Evolutionary conservation across 2,888 invertebrate genomes (phyloP).

Genomic region (Lasius platythorax): DNA sequence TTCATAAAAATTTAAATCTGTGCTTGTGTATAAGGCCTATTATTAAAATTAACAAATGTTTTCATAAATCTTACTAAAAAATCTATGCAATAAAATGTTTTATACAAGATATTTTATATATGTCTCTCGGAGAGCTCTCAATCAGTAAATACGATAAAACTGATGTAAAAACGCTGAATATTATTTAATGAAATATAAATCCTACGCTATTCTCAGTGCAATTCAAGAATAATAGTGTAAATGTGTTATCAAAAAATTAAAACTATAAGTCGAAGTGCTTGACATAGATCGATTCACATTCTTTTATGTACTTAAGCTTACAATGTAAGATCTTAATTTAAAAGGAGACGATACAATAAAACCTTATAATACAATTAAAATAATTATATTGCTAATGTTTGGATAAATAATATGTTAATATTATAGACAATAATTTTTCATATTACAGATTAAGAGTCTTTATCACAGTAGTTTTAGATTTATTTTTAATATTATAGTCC

Average conservation of each 20-base stretch:
- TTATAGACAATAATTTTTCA: constrained; percentile 23
- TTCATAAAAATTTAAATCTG: constrained; percentile 7
- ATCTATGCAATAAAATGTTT: not conserved
- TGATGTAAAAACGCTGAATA: not conserved
- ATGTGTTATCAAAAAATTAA: not conserved
- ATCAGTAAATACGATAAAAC: not conserved
- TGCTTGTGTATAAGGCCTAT: constrained; percentile 3
- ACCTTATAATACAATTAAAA: constrained; percentile 16
- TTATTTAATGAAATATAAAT: constrained; percentile 13
- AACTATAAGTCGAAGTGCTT: not conserved
- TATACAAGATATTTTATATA: not conserved
- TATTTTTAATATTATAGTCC: constrained; percentile 41
- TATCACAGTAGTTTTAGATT: constrained; percentile 61
- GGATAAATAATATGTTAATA: constrained; percentile 34
- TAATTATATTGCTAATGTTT: constrained; percentile 23
- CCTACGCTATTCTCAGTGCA: not conserved
- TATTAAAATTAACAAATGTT: constrained; percentile 17
- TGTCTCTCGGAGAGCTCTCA: not conserved
- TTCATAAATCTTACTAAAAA: not conserved
- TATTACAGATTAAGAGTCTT: constrained; percentile 46
- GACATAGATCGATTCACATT: not conserved
- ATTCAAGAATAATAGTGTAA: constrained; percentile 4
- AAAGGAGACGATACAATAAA: constrained; percentile 3
- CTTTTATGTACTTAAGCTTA: not conserved
- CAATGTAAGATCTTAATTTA: not conserved